Base-by-base conservation (phyloP, 2,888 invertebrate genomes). In the Coenonympha glycerion region DNA sequence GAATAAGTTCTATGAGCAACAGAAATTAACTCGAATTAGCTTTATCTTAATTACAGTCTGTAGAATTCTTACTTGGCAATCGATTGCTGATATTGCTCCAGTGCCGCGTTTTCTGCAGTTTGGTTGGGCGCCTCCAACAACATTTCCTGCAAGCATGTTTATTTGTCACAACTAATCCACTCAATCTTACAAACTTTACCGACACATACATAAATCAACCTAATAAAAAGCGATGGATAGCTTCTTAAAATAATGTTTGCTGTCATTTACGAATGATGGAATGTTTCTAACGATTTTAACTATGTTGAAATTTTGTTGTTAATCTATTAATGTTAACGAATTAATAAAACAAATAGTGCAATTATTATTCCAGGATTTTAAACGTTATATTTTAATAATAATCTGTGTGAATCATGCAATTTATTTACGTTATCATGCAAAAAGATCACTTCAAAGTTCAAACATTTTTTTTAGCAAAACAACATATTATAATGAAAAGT, bases 1-100 rank as follows among this genome's bases (percentile, higher is more conserved):
- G n/a, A n/a, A n/a, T n/a, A n/a, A n/a, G n/a, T n/a, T n/a, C n/a
- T n/a, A n/a, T n/a, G n/a, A n/a, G n/a, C n/a, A n/a, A n/a, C n/a
- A n/a, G n/a, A n/a, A n/a, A n/a, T n/a, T n/a, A n/a, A n/a, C n/a
- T n/a, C n/a, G n/a, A n/a, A n/a, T n/a, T n/a, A n/a, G n/a, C n/a
- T n/a, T n/a, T n/a, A n/a, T n/a, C n/a, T n/a, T n/a, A n/a, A n/a
- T n/a, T n/a, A n/a, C n/a, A n/a, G n/a, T n/a, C n/a, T n/a, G 16
- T 9, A 33, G 5, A 24, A 24, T 9, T 15, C 92, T 90, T 82
- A 94, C 94, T 93, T 92, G 66, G 93, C 91, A 72, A 94, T 91
- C 28, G 93, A 93, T 65, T 93, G 92, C 76, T 93, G 93, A 71
- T 93, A 94, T 70, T 93, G 92, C 62, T 94, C 95, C 73, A 95